phyloP scores from a whole-genome alignment of 1,140 invertebrate genomes.

The Zaprionus capensis region DNA sequence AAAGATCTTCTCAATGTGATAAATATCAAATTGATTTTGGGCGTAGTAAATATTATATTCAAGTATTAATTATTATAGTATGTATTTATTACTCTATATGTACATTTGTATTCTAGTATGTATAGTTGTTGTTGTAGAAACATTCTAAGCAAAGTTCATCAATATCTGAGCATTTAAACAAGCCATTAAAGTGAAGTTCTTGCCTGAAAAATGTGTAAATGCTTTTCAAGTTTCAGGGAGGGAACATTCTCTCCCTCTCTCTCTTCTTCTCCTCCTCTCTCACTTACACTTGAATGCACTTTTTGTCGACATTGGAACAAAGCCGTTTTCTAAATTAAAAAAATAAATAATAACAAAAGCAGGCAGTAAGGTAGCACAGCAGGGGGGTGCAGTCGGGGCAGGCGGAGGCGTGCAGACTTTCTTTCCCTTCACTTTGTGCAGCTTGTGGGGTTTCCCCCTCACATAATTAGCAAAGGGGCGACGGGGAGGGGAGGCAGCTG shows the following conservation, averaged over 20 bases:
- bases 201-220: not conserved
- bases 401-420: not conserved
- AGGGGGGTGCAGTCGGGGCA: conserved; percentile 15
- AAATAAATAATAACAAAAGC: conserved; percentile 8
- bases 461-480: conserved; percentile 43
- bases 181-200: not conserved
- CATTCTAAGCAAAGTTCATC: not conserved
- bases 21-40: no score
- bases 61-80: no score
- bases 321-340: conserved; percentile 62
- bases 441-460: conserved; percentile 41
- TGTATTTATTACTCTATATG: no score
- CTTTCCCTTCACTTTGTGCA: conserved; percentile 11
- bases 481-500: not conserved
- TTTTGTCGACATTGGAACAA: conserved; percentile 59
- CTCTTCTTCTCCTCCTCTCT: conserved; percentile 2
- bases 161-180: not conserved
- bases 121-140: no score
- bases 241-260: not conserved
- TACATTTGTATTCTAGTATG: no score
- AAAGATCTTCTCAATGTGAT: not conserved
- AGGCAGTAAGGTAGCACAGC: not conserved
- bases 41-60: no score
- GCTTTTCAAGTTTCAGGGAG: no score
- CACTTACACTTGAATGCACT: conserved; percentile 71